These are phyloP conservation scores for Athalia circularis DNA, from an alignment of 2,888 invertebrate species.

Conservation along the genomic window DNA sequence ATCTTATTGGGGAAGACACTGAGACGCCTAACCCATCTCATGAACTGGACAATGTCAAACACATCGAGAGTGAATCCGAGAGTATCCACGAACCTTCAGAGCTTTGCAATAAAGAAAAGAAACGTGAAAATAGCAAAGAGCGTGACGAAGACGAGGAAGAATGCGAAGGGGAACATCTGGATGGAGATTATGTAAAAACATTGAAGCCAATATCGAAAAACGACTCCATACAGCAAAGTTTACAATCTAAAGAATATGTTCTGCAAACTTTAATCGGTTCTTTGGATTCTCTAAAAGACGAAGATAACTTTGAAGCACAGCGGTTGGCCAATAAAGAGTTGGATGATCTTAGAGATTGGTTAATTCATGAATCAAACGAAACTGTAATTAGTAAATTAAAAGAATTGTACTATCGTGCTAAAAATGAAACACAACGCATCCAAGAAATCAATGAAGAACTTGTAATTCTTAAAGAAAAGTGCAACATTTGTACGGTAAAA, in stretches of 20 bases:
- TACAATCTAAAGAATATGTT: slow-evolving; percentile 61
- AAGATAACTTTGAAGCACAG: slow-evolving; percentile 60
- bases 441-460: slow-evolving; percentile 84
- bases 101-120: slow-evolving; percentile 51
- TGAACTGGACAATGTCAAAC: slow-evolving; percentile 37
- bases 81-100: slow-evolving; percentile 23
- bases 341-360: slow-evolving; percentile 65
- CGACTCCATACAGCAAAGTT: slow-evolving; percentile 53
- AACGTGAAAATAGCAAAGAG: slow-evolving; percentile 54
- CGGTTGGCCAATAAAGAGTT: slow-evolving; percentile 62
- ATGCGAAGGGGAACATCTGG: slow-evolving; percentile 55
- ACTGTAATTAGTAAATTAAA: slow-evolving; percentile 62
- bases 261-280: slow-evolving; percentile 62
- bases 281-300: slow-evolving; percentile 61
- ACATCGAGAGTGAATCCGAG: slow-evolving; percentile 4
- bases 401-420: slow-evolving; percentile 64
- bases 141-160: slow-evolving; percentile 48
- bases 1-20: slow-evolving; percentile 44
- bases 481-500: slow-evolving; percentile 80
- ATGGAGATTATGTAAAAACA: slow-evolving; percentile 64
- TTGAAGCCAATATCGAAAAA: slow-evolving; percentile 62
- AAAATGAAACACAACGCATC: slow-evolving; percentile 76
- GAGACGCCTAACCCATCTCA: slow-evolving; percentile 52
- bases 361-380: slow-evolving; percentile 64
- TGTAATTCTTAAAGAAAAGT: slow-evolving; percentile 83